phyloP scores from a whole-genome alignment of 1,140 invertebrate genomes.

The Oscheius sp. region DNA sequence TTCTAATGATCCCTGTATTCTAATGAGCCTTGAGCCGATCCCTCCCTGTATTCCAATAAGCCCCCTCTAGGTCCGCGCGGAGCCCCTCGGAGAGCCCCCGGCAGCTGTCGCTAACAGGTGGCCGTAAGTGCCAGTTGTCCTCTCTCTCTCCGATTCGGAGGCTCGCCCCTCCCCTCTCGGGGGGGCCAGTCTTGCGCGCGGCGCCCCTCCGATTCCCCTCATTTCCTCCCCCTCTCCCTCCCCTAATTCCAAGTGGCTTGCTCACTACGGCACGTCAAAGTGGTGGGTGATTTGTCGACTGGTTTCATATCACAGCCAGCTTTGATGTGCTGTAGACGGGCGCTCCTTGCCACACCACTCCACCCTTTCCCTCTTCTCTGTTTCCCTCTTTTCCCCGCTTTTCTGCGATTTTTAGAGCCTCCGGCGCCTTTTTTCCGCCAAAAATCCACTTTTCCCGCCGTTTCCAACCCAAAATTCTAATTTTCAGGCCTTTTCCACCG shows the following conservation, averaged over 20 bases:
- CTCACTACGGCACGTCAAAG: constrained; percentile 68
- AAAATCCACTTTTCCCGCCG: too few species aligned
- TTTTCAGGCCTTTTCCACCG: too few species aligned
- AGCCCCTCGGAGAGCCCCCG: too few species aligned
- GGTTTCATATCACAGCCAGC: constrained; percentile 82
- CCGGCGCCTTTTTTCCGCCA: too few species aligned
- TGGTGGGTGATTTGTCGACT: constrained; percentile 75
- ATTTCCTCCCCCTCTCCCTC: background rate
- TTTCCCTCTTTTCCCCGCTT: background rate
- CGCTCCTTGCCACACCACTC: background rate
- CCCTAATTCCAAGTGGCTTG: background rate
- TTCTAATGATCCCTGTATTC: constrained; percentile 5
- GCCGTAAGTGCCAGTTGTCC: background rate
- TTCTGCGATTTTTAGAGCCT: too few species aligned
- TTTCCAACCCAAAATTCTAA: too few species aligned
- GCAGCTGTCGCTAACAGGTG: constrained; percentile 22
- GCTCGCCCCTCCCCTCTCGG: background rate
- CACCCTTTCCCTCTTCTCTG: background rate
- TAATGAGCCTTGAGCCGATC: constrained; percentile 11
- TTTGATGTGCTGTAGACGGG: constrained; percentile 76
- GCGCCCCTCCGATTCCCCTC: background rate
- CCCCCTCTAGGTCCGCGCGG: too few species aligned
- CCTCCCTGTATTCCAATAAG: too few species aligned
- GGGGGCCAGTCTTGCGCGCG: background rate
- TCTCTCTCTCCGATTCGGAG: too few species aligned